These are phyloP conservation scores for Koerneria pararmatus DNA, from an alignment of 2,888 invertebrate species.

Conservation along the genomic window DNA sequence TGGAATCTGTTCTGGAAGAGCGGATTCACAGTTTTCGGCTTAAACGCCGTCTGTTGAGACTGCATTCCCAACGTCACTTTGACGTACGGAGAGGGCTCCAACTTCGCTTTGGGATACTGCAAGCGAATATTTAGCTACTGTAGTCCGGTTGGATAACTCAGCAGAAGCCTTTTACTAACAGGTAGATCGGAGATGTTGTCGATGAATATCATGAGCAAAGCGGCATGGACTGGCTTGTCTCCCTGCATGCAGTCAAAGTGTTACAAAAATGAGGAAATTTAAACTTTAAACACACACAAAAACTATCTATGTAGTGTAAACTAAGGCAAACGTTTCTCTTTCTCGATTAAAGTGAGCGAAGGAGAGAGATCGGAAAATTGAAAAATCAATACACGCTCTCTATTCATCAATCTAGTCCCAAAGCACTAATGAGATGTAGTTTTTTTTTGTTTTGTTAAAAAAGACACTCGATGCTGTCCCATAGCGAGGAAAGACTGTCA, in stretches of 20 bases:
- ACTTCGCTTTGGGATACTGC: constrained; percentile 61
- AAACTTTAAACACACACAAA: no score
- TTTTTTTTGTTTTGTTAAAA: no score
- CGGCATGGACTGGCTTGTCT: constrained; percentile 61
- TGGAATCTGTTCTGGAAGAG: constrained; percentile 92
- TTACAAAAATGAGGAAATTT: background rate
- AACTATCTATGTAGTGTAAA: no score
- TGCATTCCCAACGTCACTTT: constrained; percentile 76
- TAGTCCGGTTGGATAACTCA: background rate
- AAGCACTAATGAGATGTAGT: no score
- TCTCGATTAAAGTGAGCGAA: no score
- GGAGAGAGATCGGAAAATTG: no score
- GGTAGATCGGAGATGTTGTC: constrained; percentile 88
- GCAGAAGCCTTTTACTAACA: constrained; percentile 67
- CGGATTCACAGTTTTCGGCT: constrained; percentile 75
- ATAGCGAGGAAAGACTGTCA: no score
- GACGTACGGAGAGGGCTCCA: constrained; percentile 78
- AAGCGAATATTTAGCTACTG: constrained; percentile 19
- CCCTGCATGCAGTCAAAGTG: constrained; percentile 20
- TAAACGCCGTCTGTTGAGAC: constrained; percentile 60
- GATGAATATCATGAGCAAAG: constrained; percentile 76
- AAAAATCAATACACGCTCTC: no score
- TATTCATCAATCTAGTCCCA: no score
- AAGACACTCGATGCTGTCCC: no score
- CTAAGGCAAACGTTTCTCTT: no score